A percentile compares a stretch with the other conserved stretches of the same genome.
Conservation (phyloP, 2,113 vertebrate species). For the Micronycteris hirsuta region DNA sequence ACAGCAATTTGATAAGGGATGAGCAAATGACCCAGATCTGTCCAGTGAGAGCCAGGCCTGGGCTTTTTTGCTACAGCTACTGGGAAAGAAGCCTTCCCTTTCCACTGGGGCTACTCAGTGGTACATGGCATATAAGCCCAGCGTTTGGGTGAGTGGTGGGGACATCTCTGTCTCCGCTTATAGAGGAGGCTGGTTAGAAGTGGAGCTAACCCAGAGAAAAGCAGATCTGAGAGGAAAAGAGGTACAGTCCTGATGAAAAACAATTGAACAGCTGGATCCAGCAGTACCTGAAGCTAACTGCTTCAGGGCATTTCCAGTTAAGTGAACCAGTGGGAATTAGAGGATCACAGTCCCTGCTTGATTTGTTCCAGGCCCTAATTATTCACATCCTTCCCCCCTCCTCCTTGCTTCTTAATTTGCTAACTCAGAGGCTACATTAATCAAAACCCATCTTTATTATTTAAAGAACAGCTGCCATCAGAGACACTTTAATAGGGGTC, state of each 20-base stretch:
- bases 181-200: not conserved
- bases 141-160: not conserved
- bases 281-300: not conserved
- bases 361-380: not conserved
- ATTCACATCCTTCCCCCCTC: not conserved
- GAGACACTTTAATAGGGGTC: not conserved
- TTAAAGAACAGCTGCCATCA: conserved; percentile 55
- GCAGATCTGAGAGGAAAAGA: not conserved
- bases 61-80: not conserved
- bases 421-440: conserved; percentile 48
- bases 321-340: not conserved
- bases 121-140: not conserved
- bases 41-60: not conserved
- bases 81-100: not conserved
- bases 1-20: not conserved
- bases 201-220: not conserved
- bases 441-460: conserved; percentile 76
- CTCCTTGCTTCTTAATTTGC: not conserved
- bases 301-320: not conserved
- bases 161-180: not conserved
- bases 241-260: not conserved
- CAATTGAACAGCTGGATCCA: not conserved
- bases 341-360: not conserved
- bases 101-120: not conserved
- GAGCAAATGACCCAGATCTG: not conserved